Conservation (phyloP, 2,888 invertebrate species). For the Dasysyrphus albostriatus region DNA sequence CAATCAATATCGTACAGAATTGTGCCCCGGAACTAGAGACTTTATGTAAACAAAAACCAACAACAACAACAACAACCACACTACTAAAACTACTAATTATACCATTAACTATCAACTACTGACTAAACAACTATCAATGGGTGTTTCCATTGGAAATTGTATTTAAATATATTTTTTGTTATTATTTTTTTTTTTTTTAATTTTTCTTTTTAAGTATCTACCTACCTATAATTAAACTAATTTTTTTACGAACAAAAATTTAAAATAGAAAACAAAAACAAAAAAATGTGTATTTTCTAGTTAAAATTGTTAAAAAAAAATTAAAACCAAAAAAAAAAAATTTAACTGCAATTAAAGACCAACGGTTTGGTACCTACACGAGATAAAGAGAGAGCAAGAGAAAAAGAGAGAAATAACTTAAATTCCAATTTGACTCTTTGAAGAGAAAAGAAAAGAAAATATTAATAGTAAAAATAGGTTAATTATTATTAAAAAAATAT, state of each 20-base stretch:
- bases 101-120: constrained; percentile 66
- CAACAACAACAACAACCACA: constrained; percentile 56
- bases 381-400: background rate
- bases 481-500: constrained; percentile 43
- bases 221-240: constrained; percentile 36
- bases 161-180: constrained; percentile 31
- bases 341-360: constrained; percentile 70
- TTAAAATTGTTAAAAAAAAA: constrained; percentile 53
- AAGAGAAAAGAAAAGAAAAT: constrained; percentile 9
- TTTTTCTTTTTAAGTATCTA: constrained; percentile 29
- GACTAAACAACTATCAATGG: constrained; percentile 59
- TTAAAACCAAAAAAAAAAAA: constrained; percentile 50
- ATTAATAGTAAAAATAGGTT: constrained; percentile 34
- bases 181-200: constrained; percentile 23
- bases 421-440: constrained; percentile 58
- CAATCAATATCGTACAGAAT: constrained; percentile 82
- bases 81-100: constrained; percentile 69
- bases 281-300: constrained; percentile 68
- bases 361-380: constrained; percentile 72
- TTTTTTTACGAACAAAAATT: constrained; percentile 60
- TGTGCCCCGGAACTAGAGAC: constrained; percentile 81
- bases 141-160: constrained; percentile 57
- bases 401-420: constrained; percentile 37
- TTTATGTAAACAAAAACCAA: constrained; percentile 66
- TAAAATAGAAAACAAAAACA: constrained; percentile 17